A percentile compares a stretch with the other conserved stretches of the same genome.
Evolutionary conservation across 2,888 invertebrate genomes (phyloP).

Genomic region (Rhabditoides inermis): DNA sequence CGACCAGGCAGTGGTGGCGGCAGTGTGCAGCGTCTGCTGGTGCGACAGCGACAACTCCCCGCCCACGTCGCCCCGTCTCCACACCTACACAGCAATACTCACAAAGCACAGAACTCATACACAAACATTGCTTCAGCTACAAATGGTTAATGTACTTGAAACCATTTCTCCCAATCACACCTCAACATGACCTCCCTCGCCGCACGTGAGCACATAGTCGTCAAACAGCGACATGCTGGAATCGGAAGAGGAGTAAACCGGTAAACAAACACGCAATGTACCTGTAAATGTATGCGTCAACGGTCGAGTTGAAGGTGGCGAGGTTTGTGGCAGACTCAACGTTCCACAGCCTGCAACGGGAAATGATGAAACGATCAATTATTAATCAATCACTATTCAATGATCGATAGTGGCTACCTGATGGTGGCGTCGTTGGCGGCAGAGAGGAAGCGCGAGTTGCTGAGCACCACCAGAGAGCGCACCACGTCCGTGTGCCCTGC

Average conservation of each 20-base stretch:
- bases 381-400: too few relatives aligned
- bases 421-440: slow-evolving; percentile 85
- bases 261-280: too few relatives aligned
- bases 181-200: slow-evolving; percentile 40
- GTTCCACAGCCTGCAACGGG: slow-evolving; percentile 75
- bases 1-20: slow-evolving; percentile 82
- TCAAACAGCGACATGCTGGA: slow-evolving; percentile 19
- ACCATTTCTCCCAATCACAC: slow-evolving; percentile 17
- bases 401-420: too few relatives aligned
- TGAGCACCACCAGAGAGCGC: slow-evolving; percentile 68
- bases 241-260: too few relatives aligned
- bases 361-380: too few relatives aligned
- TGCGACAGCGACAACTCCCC: not conserved
- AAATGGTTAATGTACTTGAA: too few relatives aligned
- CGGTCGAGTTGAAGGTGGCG: slow-evolving; percentile 51
- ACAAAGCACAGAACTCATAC: too few relatives aligned
- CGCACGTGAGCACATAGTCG: slow-evolving; percentile 27
- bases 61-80: too few relatives aligned
- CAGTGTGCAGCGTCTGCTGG: slow-evolving; percentile 61
- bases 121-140: too few relatives aligned
- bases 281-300: slow-evolving; percentile 43
- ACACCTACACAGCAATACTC: too few relatives aligned
- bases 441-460: slow-evolving; percentile 71
- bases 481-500: slow-evolving; percentile 86
- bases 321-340: slow-evolving; percentile 70